Conservation (phyloP, 2,113 vertebrate genomes). For the Zapus hudsonius region DNA sequence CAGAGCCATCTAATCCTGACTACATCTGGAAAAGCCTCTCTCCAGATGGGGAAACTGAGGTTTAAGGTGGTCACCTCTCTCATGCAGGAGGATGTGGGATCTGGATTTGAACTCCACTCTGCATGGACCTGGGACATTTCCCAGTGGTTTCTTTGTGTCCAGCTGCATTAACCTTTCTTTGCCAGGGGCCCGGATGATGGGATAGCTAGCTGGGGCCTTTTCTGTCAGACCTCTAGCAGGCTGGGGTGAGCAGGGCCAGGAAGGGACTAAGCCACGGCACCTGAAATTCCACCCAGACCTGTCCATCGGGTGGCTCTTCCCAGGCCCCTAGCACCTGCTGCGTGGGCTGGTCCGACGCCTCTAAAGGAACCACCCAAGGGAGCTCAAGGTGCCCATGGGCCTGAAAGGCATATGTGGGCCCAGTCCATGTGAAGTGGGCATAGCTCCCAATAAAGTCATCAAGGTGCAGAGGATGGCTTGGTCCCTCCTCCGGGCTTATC, state of each 20-base stretch:
- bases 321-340: background rate
- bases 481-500: background rate
- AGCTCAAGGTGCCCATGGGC: background rate
- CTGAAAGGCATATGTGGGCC: background rate
- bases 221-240: background rate
- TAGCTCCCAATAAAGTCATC: background rate
- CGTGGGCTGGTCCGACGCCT: background rate
- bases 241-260: background rate
- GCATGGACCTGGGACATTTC: fast-evolving
- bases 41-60: background rate
- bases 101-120: background rate
- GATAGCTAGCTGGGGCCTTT: fast-evolving
- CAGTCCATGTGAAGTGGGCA: background rate
- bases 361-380: background rate
- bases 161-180: background rate
- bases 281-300: slow-evolving; percentile 54
- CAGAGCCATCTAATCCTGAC: background rate
- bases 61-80: background rate
- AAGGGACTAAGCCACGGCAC: background rate
- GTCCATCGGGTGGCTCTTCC: background rate
- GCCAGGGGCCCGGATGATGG: background rate
- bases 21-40: background rate
- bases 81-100: background rate
- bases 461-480: too few relatives aligned
- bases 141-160: fast-evolving